Conservation (phyloP, 2,888 invertebrate genomes). For the Drosophila histrio region DNA sequence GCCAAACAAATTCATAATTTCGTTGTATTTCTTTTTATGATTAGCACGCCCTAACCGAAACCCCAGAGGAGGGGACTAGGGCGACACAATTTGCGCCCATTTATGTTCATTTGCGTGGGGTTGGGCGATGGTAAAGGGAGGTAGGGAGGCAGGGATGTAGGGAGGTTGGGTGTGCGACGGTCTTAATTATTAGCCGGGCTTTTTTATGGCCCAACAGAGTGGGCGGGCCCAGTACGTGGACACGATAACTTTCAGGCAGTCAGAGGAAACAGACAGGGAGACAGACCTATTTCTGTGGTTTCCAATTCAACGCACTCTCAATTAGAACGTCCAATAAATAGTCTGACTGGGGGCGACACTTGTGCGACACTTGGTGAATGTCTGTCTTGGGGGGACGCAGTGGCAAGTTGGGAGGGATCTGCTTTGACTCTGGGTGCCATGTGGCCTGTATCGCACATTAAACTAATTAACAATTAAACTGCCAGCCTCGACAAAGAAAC, state of each 20-base stretch:
- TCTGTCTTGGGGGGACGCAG: not conserved
- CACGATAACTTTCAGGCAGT: constrained; percentile 48
- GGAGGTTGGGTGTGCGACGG: constrained; percentile 13
- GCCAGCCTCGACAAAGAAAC: constrained; percentile 52
- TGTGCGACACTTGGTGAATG: constrained; percentile 59
- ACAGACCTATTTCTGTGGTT: constrained; percentile 73
- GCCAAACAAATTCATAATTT: constrained; percentile 78
- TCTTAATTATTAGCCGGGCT: constrained; percentile 75
- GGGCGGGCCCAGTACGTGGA: constrained; percentile 44
- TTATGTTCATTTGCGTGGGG: constrained; percentile 64
- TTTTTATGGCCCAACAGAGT: constrained; percentile 66
- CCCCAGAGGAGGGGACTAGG: constrained; percentile 1
- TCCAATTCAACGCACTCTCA: constrained; percentile 79
- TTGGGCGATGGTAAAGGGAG: constrained; percentile 1
- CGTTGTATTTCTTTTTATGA: constrained; percentile 75
- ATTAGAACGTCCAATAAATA: constrained; percentile 76
- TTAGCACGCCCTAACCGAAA: constrained; percentile 70
- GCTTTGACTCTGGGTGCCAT: constrained; percentile 60
- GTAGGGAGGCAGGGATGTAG: too few species aligned
- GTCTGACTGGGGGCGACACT: constrained; percentile 64
- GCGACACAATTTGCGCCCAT: constrained; percentile 70
- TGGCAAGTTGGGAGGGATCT: constrained; percentile 28
- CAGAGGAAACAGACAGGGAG: constrained; percentile 25
- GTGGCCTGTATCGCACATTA: constrained; percentile 74
- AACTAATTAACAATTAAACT: constrained; percentile 79